Percentiles rank a stretch among this genome's conserved stretches.
Conservation (phyloP, 2,797 vertebrate genomes). For the Chelmon rostratus region DNA sequence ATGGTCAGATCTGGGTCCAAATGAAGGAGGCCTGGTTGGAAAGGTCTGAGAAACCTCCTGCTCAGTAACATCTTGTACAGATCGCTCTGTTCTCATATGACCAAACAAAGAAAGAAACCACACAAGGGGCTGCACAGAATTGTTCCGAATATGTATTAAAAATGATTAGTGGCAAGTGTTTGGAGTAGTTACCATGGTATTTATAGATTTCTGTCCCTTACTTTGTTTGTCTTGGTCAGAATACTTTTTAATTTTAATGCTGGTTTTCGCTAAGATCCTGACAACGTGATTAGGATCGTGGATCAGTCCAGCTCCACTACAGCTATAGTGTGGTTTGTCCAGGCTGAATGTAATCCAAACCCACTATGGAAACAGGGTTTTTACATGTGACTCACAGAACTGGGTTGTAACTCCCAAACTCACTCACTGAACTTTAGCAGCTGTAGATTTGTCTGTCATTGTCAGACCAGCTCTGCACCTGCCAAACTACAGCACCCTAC, state of each 20-base stretch:
- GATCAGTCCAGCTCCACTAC: background rate
- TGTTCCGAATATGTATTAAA: background rate
- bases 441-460: background rate
- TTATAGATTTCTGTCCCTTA: background rate
- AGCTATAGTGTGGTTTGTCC: background rate
- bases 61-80: conserved; percentile 29
- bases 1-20: conserved; percentile 21
- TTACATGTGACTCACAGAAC: background rate
- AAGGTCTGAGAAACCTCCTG: conserved; percentile 9
- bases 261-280: background rate
- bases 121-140: background rate
- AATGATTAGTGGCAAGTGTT: background rate
- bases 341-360: background rate
- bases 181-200: conserved; percentile 8
- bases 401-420: background rate
- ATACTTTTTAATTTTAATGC: background rate
- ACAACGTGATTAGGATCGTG: background rate
- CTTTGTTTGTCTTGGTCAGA: conserved; percentile 2
- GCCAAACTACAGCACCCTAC: too few species aligned
- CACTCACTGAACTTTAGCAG: too few species aligned
- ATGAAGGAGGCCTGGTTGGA: conserved; percentile 15
- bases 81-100: conserved; percentile 38
- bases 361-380: background rate
- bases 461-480: too few species aligned
- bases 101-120: conserved; percentile 31